Evolutionary conservation across 2,113 vertebrate genomes (phyloP).

Genomic region (Xerus inauris): DNA sequence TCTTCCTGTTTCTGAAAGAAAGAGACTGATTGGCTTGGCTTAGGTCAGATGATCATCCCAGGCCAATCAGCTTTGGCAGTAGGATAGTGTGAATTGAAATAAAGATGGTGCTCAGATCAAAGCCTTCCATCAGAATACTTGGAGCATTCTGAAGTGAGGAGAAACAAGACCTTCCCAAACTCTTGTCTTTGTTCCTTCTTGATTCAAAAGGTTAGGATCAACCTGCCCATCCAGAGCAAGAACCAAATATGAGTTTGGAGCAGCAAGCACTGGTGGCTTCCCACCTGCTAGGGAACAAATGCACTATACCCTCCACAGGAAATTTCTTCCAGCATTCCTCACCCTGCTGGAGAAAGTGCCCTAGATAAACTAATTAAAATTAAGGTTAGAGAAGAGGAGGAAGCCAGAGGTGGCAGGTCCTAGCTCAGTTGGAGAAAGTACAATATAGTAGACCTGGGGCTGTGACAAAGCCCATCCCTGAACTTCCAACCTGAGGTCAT

Average conservation of each 20-base stretch:
- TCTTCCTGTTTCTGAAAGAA: neutral
- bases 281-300: neutral
- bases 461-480: accelerated
- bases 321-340: neutral
- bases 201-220: neutral
- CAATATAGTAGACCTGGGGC: accelerated
- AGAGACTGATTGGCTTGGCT: neutral
- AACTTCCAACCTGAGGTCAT: neutral
- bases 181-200: neutral
- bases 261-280: accelerated
- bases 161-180: neutral
- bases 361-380: neutral
- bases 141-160: neutral
- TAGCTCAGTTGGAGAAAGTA: neutral
- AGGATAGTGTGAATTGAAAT: neutral
- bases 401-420: neutral
- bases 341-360: neutral
- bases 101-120: neutral
- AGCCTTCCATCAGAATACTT: neutral
- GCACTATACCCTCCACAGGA: neutral
- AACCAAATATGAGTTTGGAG: neutral
- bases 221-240: neutral
- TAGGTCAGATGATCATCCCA: neutral
- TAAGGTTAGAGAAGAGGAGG: neutral
- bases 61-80: neutral